Percentiles rank a stretch among this genome's conserved stretches.
Conservation (phyloP, 30 jellyfish, hydroid and myxozoan genomes). For the Aurelia aurita complex sp. Pacific region DNA sequence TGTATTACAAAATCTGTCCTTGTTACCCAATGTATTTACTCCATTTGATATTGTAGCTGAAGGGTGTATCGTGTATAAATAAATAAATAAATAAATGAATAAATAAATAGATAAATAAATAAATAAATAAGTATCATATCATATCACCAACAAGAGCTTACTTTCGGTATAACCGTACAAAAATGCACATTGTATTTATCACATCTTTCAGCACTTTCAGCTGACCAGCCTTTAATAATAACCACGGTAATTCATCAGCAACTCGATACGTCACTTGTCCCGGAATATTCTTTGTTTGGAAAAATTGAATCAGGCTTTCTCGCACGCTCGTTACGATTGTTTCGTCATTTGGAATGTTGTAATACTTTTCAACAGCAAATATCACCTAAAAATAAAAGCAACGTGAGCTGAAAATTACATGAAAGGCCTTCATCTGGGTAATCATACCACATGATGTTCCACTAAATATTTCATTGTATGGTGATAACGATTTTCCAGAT, state of each 20-base stretch:
- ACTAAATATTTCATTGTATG: too few relatives aligned
- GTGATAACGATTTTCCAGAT: too few relatives aligned
- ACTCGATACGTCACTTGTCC: conserved; percentile 84
- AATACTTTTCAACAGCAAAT: conserved; percentile 50
- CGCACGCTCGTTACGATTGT: neutral
- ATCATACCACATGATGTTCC: too few relatives aligned
- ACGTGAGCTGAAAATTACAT: neutral
- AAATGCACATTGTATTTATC: conserved; percentile 44
- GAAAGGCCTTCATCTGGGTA: too few relatives aligned
- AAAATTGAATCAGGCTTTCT: conserved; percentile 39
- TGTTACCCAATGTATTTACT: too few relatives aligned
- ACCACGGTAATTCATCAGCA: conserved; percentile 96
- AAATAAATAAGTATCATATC: too few relatives aligned
- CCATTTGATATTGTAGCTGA: too few relatives aligned
- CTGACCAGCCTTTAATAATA: conserved; percentile 44
- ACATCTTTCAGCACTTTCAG: conserved; percentile 61
- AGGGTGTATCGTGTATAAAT: too few relatives aligned
- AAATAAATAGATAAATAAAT: too few relatives aligned
- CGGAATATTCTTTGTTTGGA: conserved; percentile 41
- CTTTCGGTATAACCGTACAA: conserved; percentile 75
- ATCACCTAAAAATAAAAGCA: conserved; percentile 32
- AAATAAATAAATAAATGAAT: too few relatives aligned
- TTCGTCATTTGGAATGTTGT: neutral
- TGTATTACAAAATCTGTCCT: too few relatives aligned
- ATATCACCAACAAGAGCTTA: too few relatives aligned